Percentiles rank a stretch among this genome's conserved stretches.
Evolutionary conservation across 2,888 invertebrate species (phyloP).

Genomic region (Neocrepidodera transversa): DNA sequence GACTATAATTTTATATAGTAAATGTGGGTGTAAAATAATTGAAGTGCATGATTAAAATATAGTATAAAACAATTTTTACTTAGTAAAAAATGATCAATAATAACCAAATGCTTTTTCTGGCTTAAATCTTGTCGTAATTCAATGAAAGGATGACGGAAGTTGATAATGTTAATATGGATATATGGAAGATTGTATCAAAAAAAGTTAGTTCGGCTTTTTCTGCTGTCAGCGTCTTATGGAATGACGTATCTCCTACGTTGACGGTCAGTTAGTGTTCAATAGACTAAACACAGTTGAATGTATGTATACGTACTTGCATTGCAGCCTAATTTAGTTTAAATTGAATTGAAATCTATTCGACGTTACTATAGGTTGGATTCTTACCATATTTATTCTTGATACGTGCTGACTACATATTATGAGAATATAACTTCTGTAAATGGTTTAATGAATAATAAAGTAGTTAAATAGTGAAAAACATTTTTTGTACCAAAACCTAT

Average conservation of each 20-base stretch:
- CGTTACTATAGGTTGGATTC: not conserved
- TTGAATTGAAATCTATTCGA: not conserved
- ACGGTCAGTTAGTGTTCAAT: constrained; percentile 1
- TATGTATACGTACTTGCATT: not conserved
- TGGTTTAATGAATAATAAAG: not conserved
- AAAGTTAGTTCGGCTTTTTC: constrained; percentile 7
- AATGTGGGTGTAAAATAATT: too few relatives aligned
- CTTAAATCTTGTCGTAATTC: not conserved
- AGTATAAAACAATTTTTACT: too few relatives aligned
- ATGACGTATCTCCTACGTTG: constrained; percentile 1
- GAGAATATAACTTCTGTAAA: not conserved
- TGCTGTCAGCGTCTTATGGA: not conserved
- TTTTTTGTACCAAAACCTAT: too few relatives aligned
- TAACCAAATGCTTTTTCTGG: too few relatives aligned
- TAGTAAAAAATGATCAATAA: too few relatives aligned
- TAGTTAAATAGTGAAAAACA: too few relatives aligned
- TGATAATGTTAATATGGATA: too few relatives aligned
- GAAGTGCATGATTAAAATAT: too few relatives aligned
- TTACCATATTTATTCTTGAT: not conserved
- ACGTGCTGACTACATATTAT: not conserved
- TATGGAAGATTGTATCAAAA: constrained; percentile 4
- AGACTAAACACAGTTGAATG: not conserved
- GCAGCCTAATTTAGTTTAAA: not conserved
- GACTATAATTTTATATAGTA: too few relatives aligned
- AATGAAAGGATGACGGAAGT: constrained; percentile 4